Evolutionary conservation across 2,888 invertebrate genomes (phyloP), one percentile per base, ranked within the genome.

Genomic region (Ophonus ardosiacus): DNA sequence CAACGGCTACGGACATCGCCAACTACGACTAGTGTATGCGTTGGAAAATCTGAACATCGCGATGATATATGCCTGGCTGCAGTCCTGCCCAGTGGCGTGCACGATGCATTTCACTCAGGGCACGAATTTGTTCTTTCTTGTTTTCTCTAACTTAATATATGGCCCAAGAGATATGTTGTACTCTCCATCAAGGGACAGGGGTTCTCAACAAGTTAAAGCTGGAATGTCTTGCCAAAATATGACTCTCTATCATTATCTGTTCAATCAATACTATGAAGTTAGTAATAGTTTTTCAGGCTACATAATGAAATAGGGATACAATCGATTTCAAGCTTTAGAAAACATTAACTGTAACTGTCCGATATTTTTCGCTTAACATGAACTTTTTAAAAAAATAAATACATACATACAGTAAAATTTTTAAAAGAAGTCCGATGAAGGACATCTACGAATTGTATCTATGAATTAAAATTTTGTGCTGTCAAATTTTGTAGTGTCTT

Each of bases 1-100:
- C 71, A 51, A 18, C 24, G 10, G 18, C 18, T 13, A 24, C 43
- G 43, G 43, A 10, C 43, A 51, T n/a, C 71, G 71, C 71, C 71
- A 74, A 74, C 71, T 74, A 21, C 71, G 59, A 59, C 18, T 18
- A 59, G 17, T 31, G 71, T 40, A 74, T 74, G 43, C 43, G 71
- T 74, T 74, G 71, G 63, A 43, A 74, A 74, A 74, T 74, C 18
- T 74, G 71, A 74, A 40, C 71, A 74, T 74, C 71, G 71, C 43
- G 71, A 74, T 74, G 71, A 74, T 74, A 74, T 74, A 74, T 74
- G 43, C 71, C 71, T 74, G 63, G 71, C 71, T 74, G 71, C 71
- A 43, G 43, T 74, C 63, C 18, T 43, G 71, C 18, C 71, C 71
- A 74, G 71, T 43, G 71, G 71, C 71, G 71, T 43, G 18, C 68